These are phyloP conservation scores for Castor canadensis DNA, from an alignment of 2,113 vertebrate genomes.

Conservation along the genomic window DNA sequence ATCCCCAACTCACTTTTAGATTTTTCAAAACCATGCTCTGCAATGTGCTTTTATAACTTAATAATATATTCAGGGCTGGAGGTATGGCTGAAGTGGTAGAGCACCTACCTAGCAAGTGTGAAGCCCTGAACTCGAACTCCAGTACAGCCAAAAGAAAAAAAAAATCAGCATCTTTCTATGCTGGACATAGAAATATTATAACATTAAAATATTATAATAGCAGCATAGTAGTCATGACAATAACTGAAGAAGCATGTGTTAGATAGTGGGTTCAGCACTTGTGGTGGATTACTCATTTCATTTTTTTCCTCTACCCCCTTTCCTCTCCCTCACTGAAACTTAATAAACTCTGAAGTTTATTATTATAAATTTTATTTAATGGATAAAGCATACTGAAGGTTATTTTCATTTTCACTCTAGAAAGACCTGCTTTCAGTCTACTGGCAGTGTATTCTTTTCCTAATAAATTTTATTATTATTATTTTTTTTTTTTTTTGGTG, in stretches of 20 bases:
- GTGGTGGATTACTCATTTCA: not conserved
- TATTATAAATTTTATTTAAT: slow-evolving; percentile 29
- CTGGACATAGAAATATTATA: not conserved
- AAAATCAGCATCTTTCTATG: not conserved
- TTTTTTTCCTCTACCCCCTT: too few species aligned
- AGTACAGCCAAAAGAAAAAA: not conserved
- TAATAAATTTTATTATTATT: too few species aligned
- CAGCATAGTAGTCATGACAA: not conserved
- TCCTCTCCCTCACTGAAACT: not conserved
- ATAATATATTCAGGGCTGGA: too few species aligned
- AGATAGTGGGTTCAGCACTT: not conserved
- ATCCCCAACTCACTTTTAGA: not conserved
- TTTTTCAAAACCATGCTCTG: not conserved
- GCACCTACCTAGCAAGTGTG: too few species aligned
- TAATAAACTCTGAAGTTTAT: slow-evolving; percentile 13
- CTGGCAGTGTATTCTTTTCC: too few species aligned
- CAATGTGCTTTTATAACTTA: not conserved
- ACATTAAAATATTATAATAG: not conserved
- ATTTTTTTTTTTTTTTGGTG: too few species aligned
- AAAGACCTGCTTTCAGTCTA: too few species aligned
- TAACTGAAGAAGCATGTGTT: not conserved
- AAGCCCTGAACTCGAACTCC: not conserved
- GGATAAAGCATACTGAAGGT: too few species aligned
- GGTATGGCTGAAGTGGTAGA: too few species aligned
- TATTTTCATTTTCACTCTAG: too few species aligned